Base-by-base conservation (phyloP, 2,888 invertebrate species). In the Philaethria dido region DNA sequence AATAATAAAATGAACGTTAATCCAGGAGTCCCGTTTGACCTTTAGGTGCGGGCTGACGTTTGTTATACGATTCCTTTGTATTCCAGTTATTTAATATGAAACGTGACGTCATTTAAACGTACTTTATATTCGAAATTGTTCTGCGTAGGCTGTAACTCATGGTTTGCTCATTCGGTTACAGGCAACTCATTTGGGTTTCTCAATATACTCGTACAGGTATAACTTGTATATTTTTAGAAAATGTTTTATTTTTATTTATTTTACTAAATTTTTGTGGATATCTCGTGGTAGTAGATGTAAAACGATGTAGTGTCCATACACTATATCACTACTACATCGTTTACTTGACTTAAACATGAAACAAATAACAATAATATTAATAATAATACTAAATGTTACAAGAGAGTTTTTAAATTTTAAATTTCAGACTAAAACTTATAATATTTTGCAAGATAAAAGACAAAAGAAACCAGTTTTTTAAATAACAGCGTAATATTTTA, bases 1-100 rank as follows among this genome's bases (percentile, higher is more conserved):
- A 52, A 18, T 54, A 45, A 54, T 48, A 59, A 64, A 42, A 59
- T 50, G 22, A 6, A 33, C 42, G 14, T 48, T 48, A 47, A 39
- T 57, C 47, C 39, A 20, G 42, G 16, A 50, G 22, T 52, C 48
- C 48, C 64, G 42, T 64, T 64, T 59, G 64, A 55, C 57, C 64
- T 59, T 50, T 59, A 48, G 48, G 59, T 57, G 14, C 45, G 60
- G 45, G 45, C 14, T 39, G 57, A 39, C 42, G 48, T 59, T 64
- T 64, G 48, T 64, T 64, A 64, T 36, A 61, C 65, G 66, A 78
- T 77, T 82, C 76, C 75, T 77, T 69, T 73, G 64, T 75, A 74
- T 76, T 77, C 75, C 76, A 78, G 75, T 82, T 78, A 81, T 84
- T 84, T 84, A 83, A 86, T 83, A 83, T 79, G 77, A 79, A 81